These are phyloP conservation scores for Tetramorium alpestre DNA, from an alignment of 1,140 invertebrate genomes.

Conservation along the genomic window DNA sequence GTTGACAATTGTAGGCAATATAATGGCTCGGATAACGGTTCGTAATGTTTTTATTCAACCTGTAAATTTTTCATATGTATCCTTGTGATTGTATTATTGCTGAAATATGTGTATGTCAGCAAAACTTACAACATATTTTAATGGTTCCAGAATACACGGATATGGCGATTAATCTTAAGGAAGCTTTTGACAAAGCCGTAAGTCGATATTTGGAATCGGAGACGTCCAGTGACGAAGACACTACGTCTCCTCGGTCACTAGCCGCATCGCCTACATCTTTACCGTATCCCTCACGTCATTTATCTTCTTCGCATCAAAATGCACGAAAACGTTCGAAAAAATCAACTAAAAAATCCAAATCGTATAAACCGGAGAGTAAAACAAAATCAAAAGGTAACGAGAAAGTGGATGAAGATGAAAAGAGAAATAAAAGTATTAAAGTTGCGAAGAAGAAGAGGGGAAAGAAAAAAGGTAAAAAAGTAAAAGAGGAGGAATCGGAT, in stretches of 20 bases:
- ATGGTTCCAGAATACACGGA: slow-evolving; percentile 92
- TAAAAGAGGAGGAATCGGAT: slow-evolving; percentile 80
- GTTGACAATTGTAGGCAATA: slow-evolving; percentile 96
- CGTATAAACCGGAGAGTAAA: slow-evolving; percentile 79
- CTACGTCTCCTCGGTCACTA: slow-evolving; percentile 67
- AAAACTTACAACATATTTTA: neutral
- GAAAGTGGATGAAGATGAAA: slow-evolving; percentile 82
- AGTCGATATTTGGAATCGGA: slow-evolving; percentile 93
- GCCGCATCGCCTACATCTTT: slow-evolving; percentile 64
- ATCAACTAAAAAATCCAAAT: slow-evolving; percentile 81
- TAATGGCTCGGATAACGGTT: slow-evolving; percentile 96
- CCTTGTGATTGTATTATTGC: slow-evolving; percentile 40
- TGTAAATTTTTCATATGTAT: neutral
- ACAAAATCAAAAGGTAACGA: slow-evolving; percentile 77
- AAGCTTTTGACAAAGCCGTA: slow-evolving; percentile 92
- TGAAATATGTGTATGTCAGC: neutral
- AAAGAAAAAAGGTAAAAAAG: slow-evolving; percentile 79
- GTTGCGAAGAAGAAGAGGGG: slow-evolving; percentile 77
- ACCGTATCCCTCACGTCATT: slow-evolving; percentile 75
- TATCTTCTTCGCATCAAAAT: slow-evolving; percentile 77
- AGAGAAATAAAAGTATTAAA: slow-evolving; percentile 68
- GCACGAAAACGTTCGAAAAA: slow-evolving; percentile 80
- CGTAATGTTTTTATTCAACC: slow-evolving; percentile 27
- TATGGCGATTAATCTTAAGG: slow-evolving; percentile 93
- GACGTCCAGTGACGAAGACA: slow-evolving; percentile 90